A percentile compares a stretch with the other conserved stretches of the same genome.
phyloP scores from a whole-genome alignment of 2,797 vertebrate species.

The Cichlasoma orientale region DNA sequence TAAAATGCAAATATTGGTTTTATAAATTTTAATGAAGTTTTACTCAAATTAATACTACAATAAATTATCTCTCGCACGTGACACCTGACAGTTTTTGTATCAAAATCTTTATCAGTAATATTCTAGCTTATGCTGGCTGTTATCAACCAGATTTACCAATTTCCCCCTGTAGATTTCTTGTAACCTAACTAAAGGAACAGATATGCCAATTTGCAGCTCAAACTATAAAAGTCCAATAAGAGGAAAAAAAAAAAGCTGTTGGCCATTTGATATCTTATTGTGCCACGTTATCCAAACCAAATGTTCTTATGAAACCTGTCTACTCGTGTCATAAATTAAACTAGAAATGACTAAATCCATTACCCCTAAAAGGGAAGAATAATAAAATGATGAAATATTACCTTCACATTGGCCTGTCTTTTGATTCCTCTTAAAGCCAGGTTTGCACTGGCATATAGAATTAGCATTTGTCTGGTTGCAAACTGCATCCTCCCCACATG shows the following conservation, averaged over 20 bases:
- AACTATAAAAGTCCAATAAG: not conserved
- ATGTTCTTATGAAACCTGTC: not conserved
- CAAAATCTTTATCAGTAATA: not conserved
- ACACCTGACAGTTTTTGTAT: not conserved
- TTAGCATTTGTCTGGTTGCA: slow-evolving; percentile 93
- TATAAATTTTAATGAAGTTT: not conserved
- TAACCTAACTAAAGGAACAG: not conserved
- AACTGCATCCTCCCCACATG: slow-evolving; percentile 94
- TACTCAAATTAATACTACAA: too few species aligned
- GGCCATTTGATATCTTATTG: not conserved
- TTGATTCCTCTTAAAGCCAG: slow-evolving; percentile 93
- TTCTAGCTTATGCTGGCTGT: too few species aligned
- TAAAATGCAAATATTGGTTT: not conserved
- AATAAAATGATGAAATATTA: slow-evolving; percentile 59
- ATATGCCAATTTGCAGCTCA: not conserved
- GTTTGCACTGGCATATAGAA: slow-evolving; percentile 91
- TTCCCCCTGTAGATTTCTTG: not conserved
- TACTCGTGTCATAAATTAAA: too few species aligned
- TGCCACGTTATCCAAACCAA: not conserved
- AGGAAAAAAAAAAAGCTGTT: not conserved
- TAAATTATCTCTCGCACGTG: not conserved
- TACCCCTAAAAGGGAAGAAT: not conserved
- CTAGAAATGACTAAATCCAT: not conserved
- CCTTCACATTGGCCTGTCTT: slow-evolving; percentile 94
- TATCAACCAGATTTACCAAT: not conserved